Percentiles rank a stretch among this genome's conserved stretches.
Evolutionary conservation across 2,113 vertebrate genomes (phyloP).

Genomic region (Actenoides hombroni): DNA sequence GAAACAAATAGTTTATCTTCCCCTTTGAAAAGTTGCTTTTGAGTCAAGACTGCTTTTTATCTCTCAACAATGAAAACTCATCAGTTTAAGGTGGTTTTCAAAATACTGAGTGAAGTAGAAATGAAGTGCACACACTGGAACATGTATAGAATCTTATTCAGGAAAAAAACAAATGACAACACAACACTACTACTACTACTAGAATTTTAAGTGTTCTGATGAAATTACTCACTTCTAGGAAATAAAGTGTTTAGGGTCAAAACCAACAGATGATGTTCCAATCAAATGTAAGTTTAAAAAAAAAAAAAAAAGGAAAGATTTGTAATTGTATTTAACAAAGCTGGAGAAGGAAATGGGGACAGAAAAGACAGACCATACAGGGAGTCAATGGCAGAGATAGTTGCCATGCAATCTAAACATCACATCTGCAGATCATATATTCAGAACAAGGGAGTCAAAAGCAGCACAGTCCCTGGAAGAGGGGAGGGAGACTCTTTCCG

Average conservation of each 20-base stretch:
- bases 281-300: background rate
- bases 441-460: background rate
- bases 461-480: rapidly evolving
- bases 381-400: background rate
- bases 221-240: background rate
- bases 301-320: background rate
- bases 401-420: background rate
- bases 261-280: background rate
- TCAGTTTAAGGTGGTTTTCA: background rate
- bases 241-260: background rate
- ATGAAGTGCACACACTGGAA: background rate
- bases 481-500: background rate
- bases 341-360: background rate
- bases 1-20: background rate
- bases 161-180: background rate
- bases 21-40: background rate
- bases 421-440: background rate
- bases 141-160: background rate
- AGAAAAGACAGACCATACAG: background rate
- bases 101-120: background rate
- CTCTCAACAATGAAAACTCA: background rate
- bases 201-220: background rate
- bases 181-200: background rate
- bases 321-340: background rate
- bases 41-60: background rate